These are phyloP conservation scores for Hydropotes inermis DNA, from an alignment of 2,113 vertebrate species.

Conservation along the genomic window DNA sequence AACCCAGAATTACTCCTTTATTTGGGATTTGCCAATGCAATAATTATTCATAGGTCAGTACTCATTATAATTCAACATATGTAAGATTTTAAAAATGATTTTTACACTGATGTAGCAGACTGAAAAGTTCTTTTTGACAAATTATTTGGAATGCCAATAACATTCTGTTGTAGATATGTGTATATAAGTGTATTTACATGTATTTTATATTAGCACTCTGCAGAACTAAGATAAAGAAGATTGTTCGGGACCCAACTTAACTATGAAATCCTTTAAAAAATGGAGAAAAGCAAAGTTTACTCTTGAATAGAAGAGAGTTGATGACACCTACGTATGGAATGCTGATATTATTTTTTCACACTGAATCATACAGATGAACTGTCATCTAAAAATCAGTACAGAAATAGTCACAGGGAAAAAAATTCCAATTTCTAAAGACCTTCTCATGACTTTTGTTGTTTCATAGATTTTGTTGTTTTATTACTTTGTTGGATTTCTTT, in stretches of 20 bases:
- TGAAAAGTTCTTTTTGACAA: constrained; percentile 14
- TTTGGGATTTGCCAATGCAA: constrained; percentile 16
- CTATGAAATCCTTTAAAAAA: constrained; percentile 54
- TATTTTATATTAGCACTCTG: constrained; percentile 42
- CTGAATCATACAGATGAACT: constrained; percentile 18
- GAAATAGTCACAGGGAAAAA: constrained; percentile 36
- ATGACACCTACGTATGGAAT: constrained; percentile 31
- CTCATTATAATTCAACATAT: constrained; percentile 36
- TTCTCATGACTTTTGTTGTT: constrained; percentile 26
- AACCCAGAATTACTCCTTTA: constrained; percentile 9
- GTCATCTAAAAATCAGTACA: constrained; percentile 8
- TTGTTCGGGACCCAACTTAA: background rate
- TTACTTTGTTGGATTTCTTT: constrained; percentile 27
- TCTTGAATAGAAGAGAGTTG: constrained; percentile 42
- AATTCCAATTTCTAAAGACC: background rate
- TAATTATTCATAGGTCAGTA: constrained; percentile 48
- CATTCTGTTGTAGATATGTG: background rate
- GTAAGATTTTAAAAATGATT: constrained; percentile 10
- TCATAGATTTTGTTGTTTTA: background rate
- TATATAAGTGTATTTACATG: background rate
- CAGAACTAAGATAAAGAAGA: constrained; percentile 45
- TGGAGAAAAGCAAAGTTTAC: constrained; percentile 62
- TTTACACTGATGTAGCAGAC: background rate
- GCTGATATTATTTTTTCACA: background rate
- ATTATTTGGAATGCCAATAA: background rate